phyloP scores from a whole-genome alignment of 92 coral and sea anemone species.

The Palythoa grandis region DNA sequence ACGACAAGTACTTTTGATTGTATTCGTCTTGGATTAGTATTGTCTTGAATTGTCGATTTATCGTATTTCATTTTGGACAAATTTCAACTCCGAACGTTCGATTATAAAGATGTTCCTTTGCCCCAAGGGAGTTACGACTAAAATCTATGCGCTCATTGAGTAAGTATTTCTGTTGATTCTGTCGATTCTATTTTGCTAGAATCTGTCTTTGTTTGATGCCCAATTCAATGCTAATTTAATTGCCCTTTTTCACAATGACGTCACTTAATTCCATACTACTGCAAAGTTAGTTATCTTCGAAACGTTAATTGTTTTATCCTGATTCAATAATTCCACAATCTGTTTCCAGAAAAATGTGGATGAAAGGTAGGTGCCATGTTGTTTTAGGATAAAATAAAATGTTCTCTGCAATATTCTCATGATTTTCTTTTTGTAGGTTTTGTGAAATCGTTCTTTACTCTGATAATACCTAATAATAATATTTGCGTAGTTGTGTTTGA shows the following conservation, averaged over 20 bases:
- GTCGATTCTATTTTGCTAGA: background rate
- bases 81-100: background rate
- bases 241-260: background rate
- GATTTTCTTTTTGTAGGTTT: too few relatives aligned
- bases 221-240: background rate
- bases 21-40: background rate
- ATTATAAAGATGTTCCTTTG: background rate
- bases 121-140: background rate
- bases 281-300: too few relatives aligned
- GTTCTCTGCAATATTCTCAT: too few relatives aligned
- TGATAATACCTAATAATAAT: too few relatives aligned
- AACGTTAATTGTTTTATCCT: too few relatives aligned
- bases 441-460: too few relatives aligned
- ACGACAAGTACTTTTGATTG: background rate
- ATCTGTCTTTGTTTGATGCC: background rate
- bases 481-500: too few relatives aligned
- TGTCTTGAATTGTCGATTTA: background rate
- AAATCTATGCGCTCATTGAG: background rate
- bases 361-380: too few relatives aligned
- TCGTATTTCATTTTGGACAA: background rate
- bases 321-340: too few relatives aligned
- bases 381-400: too few relatives aligned
- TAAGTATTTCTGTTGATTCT: background rate
- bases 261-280: background rate
- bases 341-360: too few relatives aligned